These are phyloP conservation scores for Diphyllodes magnificus DNA, from an alignment of 2,113 vertebrate species.

Conservation along the genomic window DNA sequence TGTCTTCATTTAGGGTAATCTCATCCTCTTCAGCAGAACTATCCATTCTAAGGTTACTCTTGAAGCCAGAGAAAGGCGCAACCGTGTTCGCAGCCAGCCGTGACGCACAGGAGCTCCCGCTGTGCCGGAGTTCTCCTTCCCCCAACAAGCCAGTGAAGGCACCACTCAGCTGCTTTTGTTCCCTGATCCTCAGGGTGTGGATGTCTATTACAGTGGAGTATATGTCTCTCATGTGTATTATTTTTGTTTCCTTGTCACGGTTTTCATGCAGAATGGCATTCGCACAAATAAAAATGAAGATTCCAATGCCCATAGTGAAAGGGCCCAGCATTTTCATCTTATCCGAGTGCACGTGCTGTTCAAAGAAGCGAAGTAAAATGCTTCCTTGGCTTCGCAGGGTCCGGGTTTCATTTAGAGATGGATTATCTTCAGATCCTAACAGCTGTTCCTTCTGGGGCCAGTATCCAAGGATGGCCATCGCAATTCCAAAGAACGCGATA, in stretches of 20 bases:
- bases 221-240: constrained; percentile 99
- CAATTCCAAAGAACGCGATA: constrained; percentile 86
- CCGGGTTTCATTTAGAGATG: constrained; percentile 70
- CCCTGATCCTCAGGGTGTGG: constrained; percentile 85
- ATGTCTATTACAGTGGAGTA: constrained; percentile 98
- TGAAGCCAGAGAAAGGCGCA: constrained; percentile 76
- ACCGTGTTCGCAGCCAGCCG: constrained; percentile 80
- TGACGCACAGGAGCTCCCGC: constrained; percentile 71
- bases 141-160: constrained; percentile 68
- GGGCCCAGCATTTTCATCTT: constrained; percentile 99
- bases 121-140: constrained; percentile 73
- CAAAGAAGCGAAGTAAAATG: constrained; percentile 83
- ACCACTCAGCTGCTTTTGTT: constrained; percentile 82
- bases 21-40: constrained; percentile 85
- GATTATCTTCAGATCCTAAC: constrained; percentile 45
- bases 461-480: constrained; percentile 96
- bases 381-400: constrained; percentile 66
- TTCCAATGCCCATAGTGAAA: constrained; percentile 98
- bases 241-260: constrained; percentile 96
- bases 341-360: constrained; percentile 89
- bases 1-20: constrained; percentile 72
- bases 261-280: constrained; percentile 98
- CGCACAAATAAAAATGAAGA: constrained; percentile 98
- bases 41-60: constrained; percentile 68
- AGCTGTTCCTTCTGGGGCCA: constrained; percentile 87